phyloP scores from a whole-genome alignment of 2,797 vertebrate genomes.

The Chromobotia macracanthus region DNA sequence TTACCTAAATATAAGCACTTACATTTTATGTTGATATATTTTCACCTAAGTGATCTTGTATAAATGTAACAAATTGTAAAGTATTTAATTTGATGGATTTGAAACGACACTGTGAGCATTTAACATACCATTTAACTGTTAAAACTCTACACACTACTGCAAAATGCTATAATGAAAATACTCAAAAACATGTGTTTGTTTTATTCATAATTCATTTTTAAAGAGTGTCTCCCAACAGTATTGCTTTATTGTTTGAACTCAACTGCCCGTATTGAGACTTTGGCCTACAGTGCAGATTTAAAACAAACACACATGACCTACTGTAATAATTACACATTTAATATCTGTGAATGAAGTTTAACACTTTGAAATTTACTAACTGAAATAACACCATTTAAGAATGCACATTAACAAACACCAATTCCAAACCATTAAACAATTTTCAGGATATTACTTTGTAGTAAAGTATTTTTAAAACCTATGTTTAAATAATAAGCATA shows the following conservation, averaged over 20 bases:
- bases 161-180: not conserved
- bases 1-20: not conserved
- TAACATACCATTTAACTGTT: not conserved
- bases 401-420: not conserved
- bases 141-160: not conserved
- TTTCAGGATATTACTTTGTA: not conserved
- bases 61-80: not conserved
- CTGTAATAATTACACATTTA: not conserved
- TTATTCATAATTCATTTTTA: not conserved
- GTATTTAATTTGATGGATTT: not conserved
- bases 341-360: not conserved
- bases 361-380: not conserved
- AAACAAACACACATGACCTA: not conserved
- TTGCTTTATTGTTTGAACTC: not conserved
- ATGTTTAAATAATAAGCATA: not conserved
- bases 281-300: constrained; percentile 4
- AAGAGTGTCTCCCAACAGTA: not conserved
- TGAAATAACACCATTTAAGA: not conserved
- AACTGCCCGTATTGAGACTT: not conserved
- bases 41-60: not conserved
- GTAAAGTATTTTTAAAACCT: not conserved
- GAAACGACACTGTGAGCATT: not conserved
- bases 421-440: not conserved
- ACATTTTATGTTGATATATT: not conserved
- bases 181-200: not conserved